Base-by-base conservation (phyloP, 2,113 vertebrate species). In the Bungarus multicinctus region DNA sequence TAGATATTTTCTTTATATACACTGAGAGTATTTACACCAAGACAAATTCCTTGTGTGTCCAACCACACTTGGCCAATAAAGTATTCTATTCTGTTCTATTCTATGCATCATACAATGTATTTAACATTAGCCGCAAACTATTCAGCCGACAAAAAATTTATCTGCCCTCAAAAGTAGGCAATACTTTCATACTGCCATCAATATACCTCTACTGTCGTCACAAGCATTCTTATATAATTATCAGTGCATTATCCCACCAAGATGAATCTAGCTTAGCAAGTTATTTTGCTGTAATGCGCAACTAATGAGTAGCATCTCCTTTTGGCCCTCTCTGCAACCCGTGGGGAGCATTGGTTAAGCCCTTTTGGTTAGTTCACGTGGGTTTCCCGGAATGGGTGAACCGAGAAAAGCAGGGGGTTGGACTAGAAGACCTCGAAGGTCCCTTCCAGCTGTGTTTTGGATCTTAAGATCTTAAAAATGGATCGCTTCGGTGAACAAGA, bases 231-330 rank as follows among this genome's bases (percentile, higher is more conserved):
- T 64, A 64, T 12, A 27, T 27, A 64, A 30, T 30, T 64, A 64
- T 64, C 3, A 64, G 27, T 58, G 8, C 12, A 64, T 30, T 30
- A 64, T 64, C 30, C 60, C 1, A 3, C 60, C 60, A 64, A 30
- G 9, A 6, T 3, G 4, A n/a, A n/a, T 5, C 27, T 74, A 34
- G 64, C 4, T 34, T 34, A 34, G 14, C 60, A 2, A 55, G 64
- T 2, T 34, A 0, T 74, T 18, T 34, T 18, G 16, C 2, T 6
- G n/a, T n/a, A 34, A 34, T 2, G 2, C 2, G 4, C 30, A n/a
- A 69, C 0, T 16, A 34, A 74, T n/a, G 30, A 34, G 30, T 16
- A 74, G 30, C 64, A 2, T 4, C 12, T 34, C 4, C 12, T 0
- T 69, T n/a, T n/a, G 0, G 30, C 30, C 30, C 11, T 0, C 27